phyloP scores from a whole-genome alignment of 2,113 vertebrate genomes.

The Galbula dea region DNA sequence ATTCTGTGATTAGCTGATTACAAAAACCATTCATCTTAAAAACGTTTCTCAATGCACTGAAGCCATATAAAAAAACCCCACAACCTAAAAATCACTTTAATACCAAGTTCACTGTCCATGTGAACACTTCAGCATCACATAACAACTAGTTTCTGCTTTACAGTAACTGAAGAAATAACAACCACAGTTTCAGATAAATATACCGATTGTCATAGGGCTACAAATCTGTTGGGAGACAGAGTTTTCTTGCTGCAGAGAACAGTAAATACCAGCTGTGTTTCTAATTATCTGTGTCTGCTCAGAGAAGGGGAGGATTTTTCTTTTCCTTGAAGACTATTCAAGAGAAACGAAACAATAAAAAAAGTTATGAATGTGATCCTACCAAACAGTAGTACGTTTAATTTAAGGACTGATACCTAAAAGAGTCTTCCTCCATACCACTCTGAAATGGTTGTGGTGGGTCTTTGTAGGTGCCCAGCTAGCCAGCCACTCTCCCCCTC shows the following conservation, averaged over 20 bases:
- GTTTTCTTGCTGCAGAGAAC: neutral
- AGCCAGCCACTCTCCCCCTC: neutral
- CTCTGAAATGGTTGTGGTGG: neutral
- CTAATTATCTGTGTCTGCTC: neutral
- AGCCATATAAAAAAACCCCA: neutral
- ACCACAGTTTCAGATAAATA: neutral
- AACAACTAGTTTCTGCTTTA: neutral
- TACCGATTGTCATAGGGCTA: neutral
- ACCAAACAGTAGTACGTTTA: neutral
- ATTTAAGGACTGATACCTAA: neutral
- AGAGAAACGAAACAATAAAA: neutral
- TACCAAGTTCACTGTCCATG: neutral
- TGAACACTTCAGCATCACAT: neutral
- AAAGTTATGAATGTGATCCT: neutral
- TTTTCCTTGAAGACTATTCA: neutral
- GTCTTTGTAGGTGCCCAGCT: neutral
- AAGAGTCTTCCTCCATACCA: neutral
- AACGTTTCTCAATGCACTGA: neutral
- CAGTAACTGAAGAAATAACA: neutral
- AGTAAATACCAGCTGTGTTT: conserved; percentile 16
- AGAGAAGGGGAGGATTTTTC: neutral
- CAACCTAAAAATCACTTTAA: neutral
- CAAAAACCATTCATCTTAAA: neutral
- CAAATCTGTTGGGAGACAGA: neutral
- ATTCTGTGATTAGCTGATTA: neutral